Evolutionary conservation across 2,113 vertebrate species (phyloP), one percentile per base, ranked within the genome.

Genomic region (Syngnathus scovelli): DNA sequence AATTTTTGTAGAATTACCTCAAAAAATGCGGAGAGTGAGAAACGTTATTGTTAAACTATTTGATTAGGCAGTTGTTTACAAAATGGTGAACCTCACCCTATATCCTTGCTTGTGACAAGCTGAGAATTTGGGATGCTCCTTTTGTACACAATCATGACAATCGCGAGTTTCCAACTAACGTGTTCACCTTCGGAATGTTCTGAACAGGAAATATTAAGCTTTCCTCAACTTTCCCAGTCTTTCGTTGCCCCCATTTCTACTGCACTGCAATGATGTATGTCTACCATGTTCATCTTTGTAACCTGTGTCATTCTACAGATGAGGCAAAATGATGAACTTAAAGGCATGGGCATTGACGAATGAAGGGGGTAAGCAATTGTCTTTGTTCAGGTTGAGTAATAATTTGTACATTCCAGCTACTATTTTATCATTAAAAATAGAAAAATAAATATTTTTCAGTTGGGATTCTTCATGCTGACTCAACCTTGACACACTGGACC

Each of bases 301-400:
- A 61, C 7, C 0, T 13, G 5, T 66, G 18, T 72, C 23, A 60
- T 49, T 67, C 33, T 9, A 0, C 78, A 98, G 96, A 95, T 98
- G 95, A 93, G 96, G 90, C 73, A 86, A 74, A 93, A 90, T 73
- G 95, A 93, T 66, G 93, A 93, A 46, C 83, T 93, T 67, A 96
- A 94, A 93, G 96, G 96, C 83, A 93, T 93, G 92, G 77, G 87
- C 2, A 90, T 81, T 60, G 85, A 93, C 16, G 93, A 95, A 70
- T 93, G 90, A 88, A 33, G 44, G 61, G 74, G 54, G 86, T 69
- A 80, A 84, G 77, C 88, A 21, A 27, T 39, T 51, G 2, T 41
- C 21, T 11, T 44, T 19, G 13, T 19, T 8, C 11, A 7, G 54
- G 11, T 60, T 5, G 48, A 49, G 52, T 33, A 18, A 15, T 46